Base-by-base conservation (phyloP, 2,113 vertebrate species). In the Sisor rabdophorus region DNA sequence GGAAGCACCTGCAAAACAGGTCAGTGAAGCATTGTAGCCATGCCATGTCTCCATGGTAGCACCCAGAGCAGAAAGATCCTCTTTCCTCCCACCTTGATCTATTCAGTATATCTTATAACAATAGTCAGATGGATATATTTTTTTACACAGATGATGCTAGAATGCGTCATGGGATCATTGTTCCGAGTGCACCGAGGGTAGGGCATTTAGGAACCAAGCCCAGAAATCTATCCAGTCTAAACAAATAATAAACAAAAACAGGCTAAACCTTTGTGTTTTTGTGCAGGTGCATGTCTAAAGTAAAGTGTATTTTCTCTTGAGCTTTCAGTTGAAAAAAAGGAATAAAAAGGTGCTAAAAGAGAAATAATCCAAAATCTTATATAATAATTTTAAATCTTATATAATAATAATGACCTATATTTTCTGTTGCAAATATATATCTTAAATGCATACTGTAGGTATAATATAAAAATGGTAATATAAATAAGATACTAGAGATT, bases 21-120 rank as follows among this genome's bases (percentile, higher is more conserved):
- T 71, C 74, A 74, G 67, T 50, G 2, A 71, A 61, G 79, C 54
- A 79, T 81, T 79, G 59, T 65, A 79, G 32, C 76, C 56, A 24
- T 71, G 64, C 69, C 50, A 76, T 60, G 77, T 81, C n/a, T 70
- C 79, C 76, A 67, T 70, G 76, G 76, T 11, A 82, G 79, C 79
- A 28, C 65, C 60, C 1, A 26, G 73, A 59, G 16, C 22, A n/a
- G 40, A 22, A 67, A 47, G 64, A 71, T 79, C 80, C 58, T 52
- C 60, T 76, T 78, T 80, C 81, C 10, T 76, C 58, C 9, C 7
- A 2, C 55, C 24, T 44, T 22, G 48, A 40, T 69, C 54, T 68
- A 56, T 75, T 52, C 44, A 28, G 28, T 47, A 28, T 71, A 30
- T 77, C 11, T 24, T 11, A 48, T 52, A 54, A 76, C 61, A 80